Conservation (phyloP, 2,113 vertebrate species). For the Centropristis striata region DNA sequence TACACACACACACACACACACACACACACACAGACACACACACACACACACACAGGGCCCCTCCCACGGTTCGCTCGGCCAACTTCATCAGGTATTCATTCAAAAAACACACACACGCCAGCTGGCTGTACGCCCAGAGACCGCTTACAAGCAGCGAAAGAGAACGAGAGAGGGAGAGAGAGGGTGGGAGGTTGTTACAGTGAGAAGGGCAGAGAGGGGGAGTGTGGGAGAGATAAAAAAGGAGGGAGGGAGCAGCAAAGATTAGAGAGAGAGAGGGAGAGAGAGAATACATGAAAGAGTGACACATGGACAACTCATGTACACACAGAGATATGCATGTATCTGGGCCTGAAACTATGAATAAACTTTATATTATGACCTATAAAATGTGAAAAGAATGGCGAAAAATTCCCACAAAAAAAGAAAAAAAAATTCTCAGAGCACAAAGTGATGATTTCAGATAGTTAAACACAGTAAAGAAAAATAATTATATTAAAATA, state of each 20-base stretch:
- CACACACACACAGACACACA: constrained; percentile 39
- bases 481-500: not conserved
- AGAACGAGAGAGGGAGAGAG: constrained; percentile 51
- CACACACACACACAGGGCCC: constrained; percentile 57
- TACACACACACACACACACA: constrained; percentile 55
- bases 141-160: constrained; percentile 76
- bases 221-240: constrained; percentile 58
- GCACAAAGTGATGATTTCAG: not conserved
- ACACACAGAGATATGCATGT: constrained; percentile 24
- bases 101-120: constrained; percentile 88
- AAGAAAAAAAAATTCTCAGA: not conserved
- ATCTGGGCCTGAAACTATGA: not conserved
- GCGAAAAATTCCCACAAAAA: no score
- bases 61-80: constrained; percentile 86
- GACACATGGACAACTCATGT: constrained; percentile 45
- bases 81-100: constrained; percentile 96
- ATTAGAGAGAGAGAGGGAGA: constrained; percentile 55
- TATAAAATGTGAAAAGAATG: not conserved
- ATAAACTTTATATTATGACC: not conserved
- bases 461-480: not conserved
- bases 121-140: constrained; percentile 84
- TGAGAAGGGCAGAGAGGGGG: constrained; percentile 64
- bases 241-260: constrained; percentile 53
- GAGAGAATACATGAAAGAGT: constrained; percentile 45
- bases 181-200: constrained; percentile 63